These are phyloP conservation scores for Petrocephalus zakoni DNA, from an alignment of 2,113 vertebrate genomes.

Conservation along the genomic window DNA sequence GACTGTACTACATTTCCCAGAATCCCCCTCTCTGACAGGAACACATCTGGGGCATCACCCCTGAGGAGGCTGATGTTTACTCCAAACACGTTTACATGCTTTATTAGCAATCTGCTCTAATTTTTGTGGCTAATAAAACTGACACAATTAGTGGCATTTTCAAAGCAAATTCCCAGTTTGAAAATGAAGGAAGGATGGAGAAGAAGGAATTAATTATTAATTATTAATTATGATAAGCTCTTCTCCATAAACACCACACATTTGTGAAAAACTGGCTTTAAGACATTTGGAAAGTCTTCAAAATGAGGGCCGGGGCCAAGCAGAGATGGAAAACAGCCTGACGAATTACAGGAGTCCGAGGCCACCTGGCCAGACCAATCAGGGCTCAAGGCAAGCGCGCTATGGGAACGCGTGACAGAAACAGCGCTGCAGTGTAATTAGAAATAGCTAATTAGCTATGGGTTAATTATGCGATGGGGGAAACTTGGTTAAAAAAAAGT, in stretches of 20 bases:
- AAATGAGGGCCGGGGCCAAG: not conserved
- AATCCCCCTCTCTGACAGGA: conserved; percentile 19
- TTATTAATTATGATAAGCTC: not conserved
- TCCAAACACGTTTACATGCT: not conserved
- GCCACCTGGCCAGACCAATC: conserved; percentile 23
- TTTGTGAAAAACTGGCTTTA: conserved; percentile 5
- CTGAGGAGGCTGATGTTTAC: not conserved
- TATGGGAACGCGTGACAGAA: conserved; percentile 69
- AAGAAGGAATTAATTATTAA: no score
- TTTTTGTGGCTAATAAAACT: conserved; percentile 38
- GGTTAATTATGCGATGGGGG: conserved; percentile 90
- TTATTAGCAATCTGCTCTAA: conserved; percentile 30
- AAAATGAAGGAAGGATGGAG: not conserved
- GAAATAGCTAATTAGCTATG: conserved; percentile 98
- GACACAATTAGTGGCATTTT: not conserved
- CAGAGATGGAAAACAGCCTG: not conserved
- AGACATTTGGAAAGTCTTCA: not conserved
- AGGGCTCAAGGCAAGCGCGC: conserved; percentile 35
- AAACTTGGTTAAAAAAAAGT: conserved; percentile 50
- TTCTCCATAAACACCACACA: not conserved
- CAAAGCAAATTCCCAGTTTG: not conserved
- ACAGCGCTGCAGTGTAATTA: conserved; percentile 89
- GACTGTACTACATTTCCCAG: conserved; percentile 29
- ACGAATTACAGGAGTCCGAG: not conserved
- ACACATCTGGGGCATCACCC: not conserved